A percentile compares a stretch with the other conserved stretches of the same genome.
Evolutionary conservation across 2,113 vertebrate genomes (phyloP).

Genomic region (Petaurus breviceps): DNA sequence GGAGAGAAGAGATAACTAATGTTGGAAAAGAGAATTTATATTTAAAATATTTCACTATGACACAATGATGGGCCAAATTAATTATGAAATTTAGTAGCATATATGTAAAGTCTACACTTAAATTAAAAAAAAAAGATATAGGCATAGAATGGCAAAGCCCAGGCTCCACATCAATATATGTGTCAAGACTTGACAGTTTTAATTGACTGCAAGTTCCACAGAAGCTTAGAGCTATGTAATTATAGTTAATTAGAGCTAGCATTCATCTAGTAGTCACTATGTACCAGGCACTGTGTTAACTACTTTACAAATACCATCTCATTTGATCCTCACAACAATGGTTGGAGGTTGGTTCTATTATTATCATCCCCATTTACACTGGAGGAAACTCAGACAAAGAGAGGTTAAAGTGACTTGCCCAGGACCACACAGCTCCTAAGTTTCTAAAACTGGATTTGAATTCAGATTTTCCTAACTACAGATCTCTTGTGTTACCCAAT

Average conservation of each 20-base stretch:
- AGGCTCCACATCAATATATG: not conserved
- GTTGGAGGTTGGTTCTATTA: not conserved
- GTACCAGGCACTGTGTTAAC: not conserved
- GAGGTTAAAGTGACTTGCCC: not conserved
- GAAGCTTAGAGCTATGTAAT: not conserved
- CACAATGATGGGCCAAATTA: not conserved
- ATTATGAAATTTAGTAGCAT: not conserved
- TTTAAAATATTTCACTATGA: not conserved
- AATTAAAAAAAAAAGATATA: not conserved
- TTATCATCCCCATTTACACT: not conserved
- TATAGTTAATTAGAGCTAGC: not conserved
- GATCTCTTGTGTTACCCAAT: not conserved
- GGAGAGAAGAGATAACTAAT: not conserved
- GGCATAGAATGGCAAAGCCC: not conserved
- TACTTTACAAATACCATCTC: not conserved
- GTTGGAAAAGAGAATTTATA: not conserved
- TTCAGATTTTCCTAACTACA: not conserved
- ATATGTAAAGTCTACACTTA: not conserved
- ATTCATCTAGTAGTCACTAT: not conserved
- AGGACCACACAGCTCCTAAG: not conserved
- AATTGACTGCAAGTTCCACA: not conserved
- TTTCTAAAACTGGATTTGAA: not conserved
- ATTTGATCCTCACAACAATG: not conserved
- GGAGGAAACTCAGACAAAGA: not conserved
- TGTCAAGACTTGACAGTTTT: not conserved